Evolutionary conservation across 2,797 vertebrate species (phyloP).

Genomic region (Rousettus madagascariensis): DNA sequence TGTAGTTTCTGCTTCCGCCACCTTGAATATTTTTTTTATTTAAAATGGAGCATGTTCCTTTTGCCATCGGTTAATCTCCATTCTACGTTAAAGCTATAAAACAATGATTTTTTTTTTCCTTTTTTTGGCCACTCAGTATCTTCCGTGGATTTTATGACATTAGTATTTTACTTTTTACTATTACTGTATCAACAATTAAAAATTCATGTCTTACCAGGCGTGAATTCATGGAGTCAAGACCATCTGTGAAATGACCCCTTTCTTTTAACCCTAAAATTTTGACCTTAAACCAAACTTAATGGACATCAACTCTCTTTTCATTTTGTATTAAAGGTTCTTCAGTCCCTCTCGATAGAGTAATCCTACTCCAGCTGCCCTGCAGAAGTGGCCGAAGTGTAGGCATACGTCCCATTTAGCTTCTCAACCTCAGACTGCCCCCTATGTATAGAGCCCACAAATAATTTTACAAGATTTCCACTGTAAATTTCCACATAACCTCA

Average conservation of each 20-base stretch:
- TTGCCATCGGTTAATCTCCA: neutral
- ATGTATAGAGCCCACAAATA: neutral
- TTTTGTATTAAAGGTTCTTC: neutral
- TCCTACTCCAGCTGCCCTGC: neutral
- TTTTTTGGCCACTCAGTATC: neutral
- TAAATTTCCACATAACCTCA: conserved; percentile 45
- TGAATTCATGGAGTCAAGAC: neutral
- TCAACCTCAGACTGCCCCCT: neutral
- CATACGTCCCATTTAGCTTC: neutral
- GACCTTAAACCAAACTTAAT: neutral
- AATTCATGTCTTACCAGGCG: neutral
- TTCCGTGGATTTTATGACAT: neutral
- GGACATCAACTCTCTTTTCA: neutral
- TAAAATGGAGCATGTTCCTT: neutral
- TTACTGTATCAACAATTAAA: neutral
- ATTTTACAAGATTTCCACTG: conserved; percentile 11
- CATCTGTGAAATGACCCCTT: neutral
- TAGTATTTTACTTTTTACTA: neutral
- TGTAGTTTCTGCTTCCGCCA: neutral
- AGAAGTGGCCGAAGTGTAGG: neutral
- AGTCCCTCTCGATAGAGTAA: neutral
- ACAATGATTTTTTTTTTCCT: neutral
- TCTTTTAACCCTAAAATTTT: neutral
- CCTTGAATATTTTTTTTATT: neutral
- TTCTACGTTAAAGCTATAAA: neutral